Evolutionary conservation across 1,140 invertebrate species (phyloP), one percentile per base, ranked within the genome.

Genomic region (Cardiocondyla obscurior): DNA sequence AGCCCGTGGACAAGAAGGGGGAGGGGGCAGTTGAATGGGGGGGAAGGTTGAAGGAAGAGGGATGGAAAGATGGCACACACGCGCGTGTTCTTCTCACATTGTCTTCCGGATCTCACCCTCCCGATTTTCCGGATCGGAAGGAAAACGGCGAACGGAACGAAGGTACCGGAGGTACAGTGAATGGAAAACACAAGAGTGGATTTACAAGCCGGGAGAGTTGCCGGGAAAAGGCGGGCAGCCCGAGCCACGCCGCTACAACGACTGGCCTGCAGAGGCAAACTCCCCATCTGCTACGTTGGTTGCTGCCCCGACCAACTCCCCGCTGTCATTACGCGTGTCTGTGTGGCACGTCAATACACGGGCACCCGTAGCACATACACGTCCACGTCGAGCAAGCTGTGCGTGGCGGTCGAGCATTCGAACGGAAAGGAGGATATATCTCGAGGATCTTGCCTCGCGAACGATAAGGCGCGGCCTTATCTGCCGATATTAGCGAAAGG

Each of bases 221-320:
- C 55, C 72, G 79, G 81, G 85, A 88, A 91, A 91, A 91, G 85
- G 87, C 90, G 91, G 89, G 92, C 89, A 89, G 92, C 87, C 81
- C 89, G 90, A 90, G 89, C 91, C 89, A 92, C 92, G 93, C 91
- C 90, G 72, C 83, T 90, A 87, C 87, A 88, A 92, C 91, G 93
- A 93, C 93, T 93, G 92, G 90, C 82, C 84, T 90, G 83, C 88
- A 86, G 85, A 90, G 87, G 82, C 90, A 90, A 88, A 90, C 90
- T 89, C 88, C 88, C 89, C 89, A 90, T 90, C 92, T 91, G 91
- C 91, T 92, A 77, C 73, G 81, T 74, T 81, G 79, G 65, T 86
- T 77, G 81, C 49, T 89, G 88, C 87, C 85, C 87, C 85, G 57
- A 84, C 87, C 87, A 87, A 88, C 88, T 85, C 87, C 89, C 86